Conservation (phyloP, 2,113 vertebrate species). For the Pygoscelis adeliae region DNA sequence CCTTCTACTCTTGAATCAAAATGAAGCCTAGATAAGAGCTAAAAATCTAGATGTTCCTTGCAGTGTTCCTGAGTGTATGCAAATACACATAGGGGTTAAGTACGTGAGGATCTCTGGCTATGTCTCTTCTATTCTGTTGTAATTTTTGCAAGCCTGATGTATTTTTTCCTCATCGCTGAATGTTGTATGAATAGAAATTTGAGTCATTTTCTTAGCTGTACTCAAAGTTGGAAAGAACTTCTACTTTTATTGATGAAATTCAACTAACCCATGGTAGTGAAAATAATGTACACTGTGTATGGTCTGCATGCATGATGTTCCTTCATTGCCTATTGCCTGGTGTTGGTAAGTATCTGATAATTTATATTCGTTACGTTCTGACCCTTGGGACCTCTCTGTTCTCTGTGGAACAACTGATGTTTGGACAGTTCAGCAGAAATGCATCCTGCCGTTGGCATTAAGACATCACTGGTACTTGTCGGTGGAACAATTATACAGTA, state of each 20-base stretch:
- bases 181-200: not conserved
- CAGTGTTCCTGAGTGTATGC: not conserved
- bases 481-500: slow-evolving; percentile 47
- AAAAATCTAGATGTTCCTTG: not conserved
- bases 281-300: not conserved
- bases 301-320: not conserved
- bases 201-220: not conserved
- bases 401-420: not conserved
- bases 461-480: slow-evolving; percentile 41
- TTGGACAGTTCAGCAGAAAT: slow-evolving; percentile 31
- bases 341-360: not conserved
- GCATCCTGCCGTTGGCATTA: not conserved
- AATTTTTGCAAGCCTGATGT: not conserved
- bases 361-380: not conserved
- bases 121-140: not conserved
- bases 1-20: not conserved
- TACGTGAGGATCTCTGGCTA: not conserved
- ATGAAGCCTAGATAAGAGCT: not conserved
- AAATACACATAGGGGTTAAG: not conserved
- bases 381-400: not conserved
- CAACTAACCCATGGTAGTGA: not conserved
- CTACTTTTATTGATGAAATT: not conserved
- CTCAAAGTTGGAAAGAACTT: not conserved
- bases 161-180: not conserved
- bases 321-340: not conserved